phyloP scores from a whole-genome alignment of 1,140 invertebrate genomes.

The Drosophila simulans region DNA sequence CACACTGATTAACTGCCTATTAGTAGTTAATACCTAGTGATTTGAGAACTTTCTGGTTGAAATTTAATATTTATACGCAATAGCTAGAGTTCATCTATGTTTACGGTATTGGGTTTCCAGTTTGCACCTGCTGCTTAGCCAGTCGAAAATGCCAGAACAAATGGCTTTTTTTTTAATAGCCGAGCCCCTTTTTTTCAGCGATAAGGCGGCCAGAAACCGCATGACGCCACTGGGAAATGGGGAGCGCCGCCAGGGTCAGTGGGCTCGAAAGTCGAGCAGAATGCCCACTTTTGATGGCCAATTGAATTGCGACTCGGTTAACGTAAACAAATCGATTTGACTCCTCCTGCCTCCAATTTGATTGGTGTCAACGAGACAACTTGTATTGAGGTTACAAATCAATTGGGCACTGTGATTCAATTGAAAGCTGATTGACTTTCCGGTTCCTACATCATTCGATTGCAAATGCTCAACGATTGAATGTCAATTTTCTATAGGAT shows the following conservation, averaged over 20 bases:
- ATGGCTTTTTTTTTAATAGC: conserved; percentile 6
- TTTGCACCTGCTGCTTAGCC: conserved; percentile 15
- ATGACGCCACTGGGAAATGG: conserved; percentile 37
- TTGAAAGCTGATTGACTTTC: conserved; percentile 20
- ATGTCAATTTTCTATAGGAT: too few relatives aligned
- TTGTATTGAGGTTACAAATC: conserved; percentile 75
- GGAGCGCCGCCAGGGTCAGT: conserved; percentile 43
- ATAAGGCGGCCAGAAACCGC: conserved; percentile 32
- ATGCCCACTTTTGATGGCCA: conserved; percentile 13
- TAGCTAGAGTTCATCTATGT: too few relatives aligned
- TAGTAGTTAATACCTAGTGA: too few relatives aligned
- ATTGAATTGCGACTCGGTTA: conserved; percentile 51
- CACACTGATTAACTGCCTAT: too few relatives aligned
- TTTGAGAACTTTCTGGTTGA: too few relatives aligned
- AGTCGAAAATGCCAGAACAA: conserved; percentile 29
- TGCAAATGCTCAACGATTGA: background rate
- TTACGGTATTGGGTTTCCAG: background rate
- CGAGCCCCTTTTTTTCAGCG: conserved; percentile 61
- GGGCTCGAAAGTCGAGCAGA: background rate
- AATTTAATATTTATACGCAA: background rate
- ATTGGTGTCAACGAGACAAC: conserved; percentile 70
- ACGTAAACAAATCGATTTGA: conserved; percentile 57
- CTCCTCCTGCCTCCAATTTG: conserved; percentile 38
- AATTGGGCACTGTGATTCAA: conserved; percentile 48
- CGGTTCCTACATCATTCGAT: conserved; percentile 19